Conservation (phyloP, 2,888 invertebrate genomes). For the Ormyrus pomaceus region DNA sequence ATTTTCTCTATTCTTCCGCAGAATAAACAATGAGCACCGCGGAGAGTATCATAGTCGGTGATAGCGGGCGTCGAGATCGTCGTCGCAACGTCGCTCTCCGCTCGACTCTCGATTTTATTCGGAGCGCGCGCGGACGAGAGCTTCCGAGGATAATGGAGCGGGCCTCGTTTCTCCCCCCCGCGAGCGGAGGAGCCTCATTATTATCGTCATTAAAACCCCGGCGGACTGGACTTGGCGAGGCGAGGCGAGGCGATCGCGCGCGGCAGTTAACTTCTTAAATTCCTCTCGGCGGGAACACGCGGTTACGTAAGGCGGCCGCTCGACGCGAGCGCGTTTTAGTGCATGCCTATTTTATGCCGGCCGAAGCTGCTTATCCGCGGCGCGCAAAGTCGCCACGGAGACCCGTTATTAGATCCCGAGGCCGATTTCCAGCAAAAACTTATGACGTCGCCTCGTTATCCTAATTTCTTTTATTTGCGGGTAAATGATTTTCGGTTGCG, state of each 20-base stretch:
- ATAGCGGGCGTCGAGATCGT: not conserved
- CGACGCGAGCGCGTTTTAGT: slow-evolving; percentile 36
- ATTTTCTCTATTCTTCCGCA: slow-evolving; percentile 40
- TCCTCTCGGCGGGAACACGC: slow-evolving; percentile 1
- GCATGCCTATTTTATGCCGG: slow-evolving; percentile 36
- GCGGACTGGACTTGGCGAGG: slow-evolving; percentile 24
- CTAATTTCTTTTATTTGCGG: slow-evolving; percentile 21
- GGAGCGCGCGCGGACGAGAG: not conserved
- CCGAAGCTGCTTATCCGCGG: not conserved
- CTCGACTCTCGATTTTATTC: slow-evolving; percentile 8
- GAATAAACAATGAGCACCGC: slow-evolving; percentile 39
- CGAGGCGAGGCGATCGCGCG: not conserved
- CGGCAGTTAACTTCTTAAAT: slow-evolving; percentile 33
- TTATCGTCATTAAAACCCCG: not conserved
- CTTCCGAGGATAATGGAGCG: not conserved
- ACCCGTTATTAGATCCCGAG: slow-evolving; percentile 45
- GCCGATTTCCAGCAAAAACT: slow-evolving; percentile 21
- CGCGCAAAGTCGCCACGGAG: slow-evolving; percentile 8
- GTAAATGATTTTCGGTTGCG: slow-evolving; percentile 10
- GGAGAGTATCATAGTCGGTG: not conserved
- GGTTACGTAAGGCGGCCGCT: slow-evolving; percentile 21
- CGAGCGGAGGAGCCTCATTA: not conserved
- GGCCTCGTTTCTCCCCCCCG: slow-evolving; percentile 16
- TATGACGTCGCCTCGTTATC: slow-evolving; percentile 1
- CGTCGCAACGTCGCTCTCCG: not conserved